A percentile compares a stretch with the other conserved stretches of the same genome.
Evolutionary conservation across 2,113 vertebrate genomes (phyloP).

Genomic region (Shinisaurus crocodilurus): DNA sequence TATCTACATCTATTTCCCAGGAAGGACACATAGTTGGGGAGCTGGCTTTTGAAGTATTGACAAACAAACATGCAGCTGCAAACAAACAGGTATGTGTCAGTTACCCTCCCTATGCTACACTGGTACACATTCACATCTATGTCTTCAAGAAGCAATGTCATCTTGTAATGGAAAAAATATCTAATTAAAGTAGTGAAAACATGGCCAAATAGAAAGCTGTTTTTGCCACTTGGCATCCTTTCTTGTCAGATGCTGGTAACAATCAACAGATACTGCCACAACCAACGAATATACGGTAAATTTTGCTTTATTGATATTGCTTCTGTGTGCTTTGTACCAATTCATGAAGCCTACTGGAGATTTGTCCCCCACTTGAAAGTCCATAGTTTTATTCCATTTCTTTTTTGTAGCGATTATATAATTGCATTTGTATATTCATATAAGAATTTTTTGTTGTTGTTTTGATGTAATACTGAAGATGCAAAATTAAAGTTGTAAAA

Average conservation of each 20-base stretch:
- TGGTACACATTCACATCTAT: neutral
- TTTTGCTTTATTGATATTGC: neutral
- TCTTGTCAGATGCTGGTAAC: neutral
- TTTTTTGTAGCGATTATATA: neutral
- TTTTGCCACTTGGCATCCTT: neutral
- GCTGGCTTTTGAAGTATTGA: neutral
- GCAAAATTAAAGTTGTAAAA: neutral
- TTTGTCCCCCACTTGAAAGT: neutral
- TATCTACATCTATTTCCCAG: neutral
- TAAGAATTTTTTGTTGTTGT: neutral
- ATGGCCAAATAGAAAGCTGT: neutral
- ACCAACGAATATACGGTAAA: neutral
- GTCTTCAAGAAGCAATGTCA: neutral
- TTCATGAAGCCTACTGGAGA: neutral
- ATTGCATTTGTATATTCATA: neutral
- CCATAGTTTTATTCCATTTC: neutral
- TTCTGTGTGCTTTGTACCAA: neutral
- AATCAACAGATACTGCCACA: neutral
- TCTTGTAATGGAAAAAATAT: neutral
- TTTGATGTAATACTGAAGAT: neutral
- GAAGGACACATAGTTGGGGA: too few species aligned
- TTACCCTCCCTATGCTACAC: neutral
- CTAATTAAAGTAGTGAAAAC: neutral
- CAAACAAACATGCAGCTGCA: neutral
- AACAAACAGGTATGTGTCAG: neutral